Conservation (phyloP, 2,797 vertebrate genomes). For the Galagoides demidoff region DNA sequence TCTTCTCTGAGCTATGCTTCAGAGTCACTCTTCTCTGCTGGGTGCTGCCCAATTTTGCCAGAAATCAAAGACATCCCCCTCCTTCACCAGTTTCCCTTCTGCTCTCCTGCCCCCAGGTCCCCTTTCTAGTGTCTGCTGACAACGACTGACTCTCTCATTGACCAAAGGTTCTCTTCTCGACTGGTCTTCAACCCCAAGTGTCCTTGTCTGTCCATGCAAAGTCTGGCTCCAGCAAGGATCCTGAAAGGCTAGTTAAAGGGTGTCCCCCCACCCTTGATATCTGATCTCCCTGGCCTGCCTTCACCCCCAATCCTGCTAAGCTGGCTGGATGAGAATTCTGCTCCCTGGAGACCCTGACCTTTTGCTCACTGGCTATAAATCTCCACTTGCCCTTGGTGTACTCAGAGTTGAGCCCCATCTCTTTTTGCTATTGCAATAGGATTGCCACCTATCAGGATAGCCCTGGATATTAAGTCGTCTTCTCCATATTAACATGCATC, state of each 20-base stretch:
- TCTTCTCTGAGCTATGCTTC: background rate
- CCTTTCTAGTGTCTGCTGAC: background rate
- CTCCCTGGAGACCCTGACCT: background rate
- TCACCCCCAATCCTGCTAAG: background rate
- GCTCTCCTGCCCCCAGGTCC: fast-evolving
- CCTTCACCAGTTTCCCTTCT: background rate
- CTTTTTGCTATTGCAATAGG: background rate
- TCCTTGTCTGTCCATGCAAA: background rate
- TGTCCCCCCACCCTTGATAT: background rate
- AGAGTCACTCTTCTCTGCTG: background rate
- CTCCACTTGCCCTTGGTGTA: too few species aligned
- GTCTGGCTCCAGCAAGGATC: background rate
- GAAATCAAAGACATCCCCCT: background rate
- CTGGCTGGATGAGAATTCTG: background rate
- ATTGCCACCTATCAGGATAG: fast-evolving
- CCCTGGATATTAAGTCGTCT: background rate
- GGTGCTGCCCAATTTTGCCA: background rate
- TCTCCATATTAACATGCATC: background rate
- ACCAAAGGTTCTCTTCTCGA: background rate
- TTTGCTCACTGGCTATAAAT: background rate
- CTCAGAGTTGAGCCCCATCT: background rate
- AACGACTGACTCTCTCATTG: background rate
- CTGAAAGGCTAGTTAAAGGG: background rate
- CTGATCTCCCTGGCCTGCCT: background rate
- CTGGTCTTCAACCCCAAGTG: too few species aligned